Evolutionary conservation across 2,888 invertebrate genomes (phyloP).

Genomic region (Altica lythri): DNA sequence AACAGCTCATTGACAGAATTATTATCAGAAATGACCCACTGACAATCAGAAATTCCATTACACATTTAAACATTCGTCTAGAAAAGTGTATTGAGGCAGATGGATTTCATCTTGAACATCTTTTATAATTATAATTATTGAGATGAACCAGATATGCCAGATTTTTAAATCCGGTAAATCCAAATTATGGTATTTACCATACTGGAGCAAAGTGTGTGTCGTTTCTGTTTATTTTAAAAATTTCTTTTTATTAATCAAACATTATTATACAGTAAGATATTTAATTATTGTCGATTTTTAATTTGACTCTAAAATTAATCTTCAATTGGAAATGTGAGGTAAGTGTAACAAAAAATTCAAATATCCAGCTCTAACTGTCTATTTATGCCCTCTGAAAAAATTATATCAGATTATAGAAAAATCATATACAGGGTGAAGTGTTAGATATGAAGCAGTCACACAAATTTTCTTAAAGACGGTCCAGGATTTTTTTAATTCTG

Average conservation of each 20-base stretch:
- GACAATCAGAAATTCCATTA: too few species aligned
- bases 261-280: neutral
- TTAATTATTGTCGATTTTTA: neutral
- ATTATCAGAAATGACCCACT: too few species aligned
- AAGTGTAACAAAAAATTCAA: slow-evolving; percentile 3
- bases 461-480: neutral
- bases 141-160: too few species aligned
- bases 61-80: too few species aligned
- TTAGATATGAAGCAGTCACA: neutral
- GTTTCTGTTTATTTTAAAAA: too few species aligned
- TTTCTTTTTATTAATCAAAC: too few species aligned
- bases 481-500: neutral
- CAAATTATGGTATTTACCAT: too few species aligned
- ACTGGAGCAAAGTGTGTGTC: too few species aligned
- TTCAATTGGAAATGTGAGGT: neutral
- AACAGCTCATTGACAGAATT: neutral
- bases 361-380: slow-evolving; percentile 2
- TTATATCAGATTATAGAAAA: slow-evolving; percentile 1
- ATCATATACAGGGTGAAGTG: neutral
- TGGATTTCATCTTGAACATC: neutral
- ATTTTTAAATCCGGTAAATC: too few species aligned
- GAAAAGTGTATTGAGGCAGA: neutral
- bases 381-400: neutral
- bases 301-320: neutral
- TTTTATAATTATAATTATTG: too few species aligned